phyloP scores from a whole-genome alignment of 2,113 vertebrate genomes.

The Scytalopus superciliaris region DNA sequence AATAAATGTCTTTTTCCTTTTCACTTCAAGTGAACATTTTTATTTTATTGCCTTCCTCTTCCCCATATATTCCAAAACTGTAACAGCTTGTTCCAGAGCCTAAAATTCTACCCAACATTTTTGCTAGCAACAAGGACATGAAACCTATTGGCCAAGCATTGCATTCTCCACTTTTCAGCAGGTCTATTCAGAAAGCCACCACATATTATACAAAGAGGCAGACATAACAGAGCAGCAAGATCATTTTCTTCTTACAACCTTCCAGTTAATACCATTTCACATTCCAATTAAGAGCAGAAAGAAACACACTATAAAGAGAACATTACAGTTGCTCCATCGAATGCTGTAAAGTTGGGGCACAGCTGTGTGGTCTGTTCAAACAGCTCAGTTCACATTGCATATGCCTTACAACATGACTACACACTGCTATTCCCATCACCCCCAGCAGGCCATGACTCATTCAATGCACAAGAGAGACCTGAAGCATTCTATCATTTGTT shows the following conservation, averaged over 20 bases:
- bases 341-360: neutral
- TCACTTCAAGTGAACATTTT: neutral
- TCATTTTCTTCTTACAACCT: neutral
- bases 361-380: neutral
- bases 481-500: neutral
- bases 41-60: neutral
- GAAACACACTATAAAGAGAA: neutral
- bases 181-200: neutral
- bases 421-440: neutral
- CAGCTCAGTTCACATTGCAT: neutral
- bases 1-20: neutral
- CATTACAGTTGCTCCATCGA: neutral
- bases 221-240: neutral
- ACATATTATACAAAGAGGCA: neutral
- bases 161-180: neutral
- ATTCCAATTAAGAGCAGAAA: neutral
- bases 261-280: neutral
- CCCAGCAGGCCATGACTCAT: slow-evolving; percentile 23
- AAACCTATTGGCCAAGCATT: neutral
- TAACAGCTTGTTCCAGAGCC: neutral
- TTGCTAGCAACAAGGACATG: neutral
- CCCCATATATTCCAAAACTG: neutral
- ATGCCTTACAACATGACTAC: neutral
- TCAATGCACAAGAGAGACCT: neutral
- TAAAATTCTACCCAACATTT: neutral